Percentiles rank a stretch among this genome's conserved stretches.
phyloP scores from a whole-genome alignment of 2,888 invertebrate species.

The Ypsolopha scabrella region DNA sequence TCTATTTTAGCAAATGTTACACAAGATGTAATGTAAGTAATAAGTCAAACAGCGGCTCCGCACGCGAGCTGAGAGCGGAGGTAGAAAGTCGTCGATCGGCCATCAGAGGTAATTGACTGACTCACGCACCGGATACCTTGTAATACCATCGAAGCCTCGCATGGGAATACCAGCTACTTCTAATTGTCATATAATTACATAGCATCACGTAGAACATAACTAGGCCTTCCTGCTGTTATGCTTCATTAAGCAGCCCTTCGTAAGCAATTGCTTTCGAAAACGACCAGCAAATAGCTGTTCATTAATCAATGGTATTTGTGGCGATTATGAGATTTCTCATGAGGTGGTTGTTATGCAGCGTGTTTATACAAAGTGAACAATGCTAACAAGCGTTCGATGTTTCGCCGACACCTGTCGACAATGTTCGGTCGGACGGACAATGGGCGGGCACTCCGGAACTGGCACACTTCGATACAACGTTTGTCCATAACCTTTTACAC shows the following conservation, averaged over 20 bases:
- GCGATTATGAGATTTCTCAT: slow-evolving; percentile 6
- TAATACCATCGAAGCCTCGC: slow-evolving; percentile 12
- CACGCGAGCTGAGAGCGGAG: slow-evolving; percentile 30
- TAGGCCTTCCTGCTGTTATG: slow-evolving; percentile 26
- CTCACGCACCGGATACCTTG: slow-evolving; percentile 38
- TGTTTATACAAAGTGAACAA: background rate
- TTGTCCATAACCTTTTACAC: slow-evolving; percentile 1
- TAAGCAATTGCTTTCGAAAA: slow-evolving; percentile 9
- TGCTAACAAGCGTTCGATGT: slow-evolving; percentile 3
- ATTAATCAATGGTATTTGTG: slow-evolving; percentile 1
- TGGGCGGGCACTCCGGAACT: slow-evolving; percentile 12
- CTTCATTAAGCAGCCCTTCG: slow-evolving; percentile 11
- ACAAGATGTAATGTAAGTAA: slow-evolving; percentile 29
- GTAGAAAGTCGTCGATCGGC: slow-evolving; percentile 46
- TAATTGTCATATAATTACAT: slow-evolving; percentile 41
- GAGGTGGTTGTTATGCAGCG: background rate
- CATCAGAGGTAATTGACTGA: slow-evolving; percentile 35
- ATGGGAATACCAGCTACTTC: slow-evolving; percentile 30
- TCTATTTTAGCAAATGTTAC: slow-evolving; percentile 57
- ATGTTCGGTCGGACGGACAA: slow-evolving; percentile 12
- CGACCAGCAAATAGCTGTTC: background rate
- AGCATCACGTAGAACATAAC: slow-evolving; percentile 15
- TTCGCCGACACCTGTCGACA: slow-evolving; percentile 15
- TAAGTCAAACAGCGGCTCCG: slow-evolving; percentile 26
- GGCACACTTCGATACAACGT: slow-evolving; percentile 14